Percentiles rank a stretch among this genome's conserved stretches.
Evolutionary conservation across 2,888 invertebrate genomes (phyloP).

Genomic region (Microctonus aethiopoides): DNA sequence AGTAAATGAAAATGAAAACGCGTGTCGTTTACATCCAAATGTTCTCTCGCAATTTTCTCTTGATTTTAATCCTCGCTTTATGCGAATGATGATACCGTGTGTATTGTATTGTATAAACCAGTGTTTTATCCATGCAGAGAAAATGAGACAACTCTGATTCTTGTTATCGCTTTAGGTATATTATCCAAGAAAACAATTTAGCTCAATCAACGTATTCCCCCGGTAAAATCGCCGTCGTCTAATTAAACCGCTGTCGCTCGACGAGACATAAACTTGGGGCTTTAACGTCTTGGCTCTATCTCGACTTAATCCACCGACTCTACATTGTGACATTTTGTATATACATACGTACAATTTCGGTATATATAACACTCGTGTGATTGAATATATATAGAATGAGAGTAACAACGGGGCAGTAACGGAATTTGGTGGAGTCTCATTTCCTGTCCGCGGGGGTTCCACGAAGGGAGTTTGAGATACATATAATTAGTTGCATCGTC

Average conservation of each 20-base stretch:
- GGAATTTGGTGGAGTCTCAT: conserved; percentile 63
- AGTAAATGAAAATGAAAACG: conserved; percentile 21
- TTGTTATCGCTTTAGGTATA: conserved; percentile 21
- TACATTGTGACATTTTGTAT: conserved; percentile 35
- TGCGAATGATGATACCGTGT: conserved; percentile 27
- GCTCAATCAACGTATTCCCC: conserved; percentile 66
- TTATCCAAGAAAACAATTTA: conserved; percentile 62
- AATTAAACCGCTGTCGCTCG: conserved; percentile 62
- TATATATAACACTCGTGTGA: conserved; percentile 15
- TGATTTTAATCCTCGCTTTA: conserved; percentile 17
- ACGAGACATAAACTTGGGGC: conserved; percentile 60
- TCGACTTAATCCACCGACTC: conserved; percentile 54
- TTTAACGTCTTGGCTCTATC: conserved; percentile 61
- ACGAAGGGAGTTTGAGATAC: conserved; percentile 54
- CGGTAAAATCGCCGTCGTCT: conserved; percentile 63
- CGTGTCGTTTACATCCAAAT: conserved; percentile 19
- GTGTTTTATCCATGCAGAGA: neutral
- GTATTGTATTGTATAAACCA: conserved; percentile 13
- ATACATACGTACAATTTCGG: conserved; percentile 30
- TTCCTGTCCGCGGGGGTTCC: conserved; percentile 65
- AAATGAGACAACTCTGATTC: conserved; percentile 17
- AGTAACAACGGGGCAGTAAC: conserved; percentile 36
- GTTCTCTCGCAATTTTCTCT: conserved; percentile 12
- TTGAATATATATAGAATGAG: conserved; percentile 28
- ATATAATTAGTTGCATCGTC: conserved; percentile 61